Evolutionary conservation across 2,888 invertebrate genomes (phyloP), one percentile per base, ranked within the genome.

Genomic region (Microctonus hyperodae): DNA sequence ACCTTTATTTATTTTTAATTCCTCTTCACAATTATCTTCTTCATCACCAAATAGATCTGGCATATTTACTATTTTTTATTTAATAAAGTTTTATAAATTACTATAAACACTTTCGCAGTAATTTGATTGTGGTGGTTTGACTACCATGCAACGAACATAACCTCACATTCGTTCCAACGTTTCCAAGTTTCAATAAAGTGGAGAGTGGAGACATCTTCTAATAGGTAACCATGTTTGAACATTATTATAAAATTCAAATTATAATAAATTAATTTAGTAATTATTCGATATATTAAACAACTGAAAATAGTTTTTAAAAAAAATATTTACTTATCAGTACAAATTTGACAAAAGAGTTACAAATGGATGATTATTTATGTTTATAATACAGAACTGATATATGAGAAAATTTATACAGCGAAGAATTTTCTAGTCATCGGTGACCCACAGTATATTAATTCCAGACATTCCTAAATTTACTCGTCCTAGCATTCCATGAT

Each of bases 371-470:
- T n/a, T n/a, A n/a, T n/a, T n/a, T n/a, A n/a, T n/a, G n/a, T n/a
- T n/a, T n/a, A n/a, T n/a, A n/a, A n/a, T n/a, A n/a, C n/a, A n/a
- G n/a, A n/a, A n/a, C n/a, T n/a, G n/a, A n/a, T n/a, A n/a, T n/a
- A n/a, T n/a, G n/a, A n/a, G n/a, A n/a, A n/a, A n/a, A n/a, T n/a
- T n/a, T n/a, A n/a, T n/a, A 28, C 7, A 2, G 31, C 1, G 6
- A 56, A 56, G 28, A 0, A 23, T 22, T 23, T n/a, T 55, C 16
- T 57, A 69, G 25, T 64, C 87, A 75, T 90, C 90, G 74, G 93
- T 90, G 73, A 93, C 90, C 90, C 94, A 93, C 70, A 94, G 86
- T 85, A 96, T 88, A 85, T 96, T 96, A 73, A 96, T 89, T 64
- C 94, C 94, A 60, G 92, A 91, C 81, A 88, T 87, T 55, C 93